Percentiles rank a stretch among this genome's conserved stretches.
Evolutionary conservation across 2,797 vertebrate genomes (phyloP).

Genomic region (Hippocampus kuda): DNA sequence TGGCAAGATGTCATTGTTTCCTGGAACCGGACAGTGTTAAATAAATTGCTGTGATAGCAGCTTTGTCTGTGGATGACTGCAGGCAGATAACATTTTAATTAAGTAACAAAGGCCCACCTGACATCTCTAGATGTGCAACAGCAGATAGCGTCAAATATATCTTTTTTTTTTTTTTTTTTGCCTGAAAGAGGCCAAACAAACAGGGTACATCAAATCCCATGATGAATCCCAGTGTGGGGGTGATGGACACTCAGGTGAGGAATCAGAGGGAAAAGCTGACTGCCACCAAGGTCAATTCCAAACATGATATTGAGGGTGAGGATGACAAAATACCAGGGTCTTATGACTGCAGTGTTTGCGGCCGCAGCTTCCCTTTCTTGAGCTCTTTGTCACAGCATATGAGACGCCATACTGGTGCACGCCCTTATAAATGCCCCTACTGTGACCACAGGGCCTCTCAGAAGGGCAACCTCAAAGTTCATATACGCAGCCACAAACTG

Average conservation of each 20-base stretch:
- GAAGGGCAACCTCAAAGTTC: constrained; percentile 93
- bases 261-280: constrained; percentile 35
- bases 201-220: constrained; percentile 19
- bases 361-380: constrained; percentile 90
- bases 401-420: constrained; percentile 89
- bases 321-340: constrained; percentile 67
- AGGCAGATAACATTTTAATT: constrained; percentile 34
- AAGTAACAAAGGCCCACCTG: constrained; percentile 19
- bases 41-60: constrained; percentile 39
- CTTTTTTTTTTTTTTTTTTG: constrained; percentile 25
- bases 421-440: constrained; percentile 95
- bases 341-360: constrained; percentile 82
- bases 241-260: constrained; percentile 50
- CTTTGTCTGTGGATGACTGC: constrained; percentile 37
- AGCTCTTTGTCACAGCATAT: constrained; percentile 94
- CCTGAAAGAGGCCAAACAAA: constrained; percentile 28
- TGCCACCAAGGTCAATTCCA: constrained; percentile 50
- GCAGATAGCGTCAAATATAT: constrained; percentile 53
- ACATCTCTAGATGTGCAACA: constrained; percentile 49
- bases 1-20: constrained; percentile 32
- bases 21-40: constrained; percentile 32
- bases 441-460: constrained; percentile 91
- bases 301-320: constrained; percentile 49
- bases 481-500: constrained; percentile 89
- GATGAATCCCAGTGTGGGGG: constrained; percentile 71